These are phyloP conservation scores for Miltochrista miniata DNA, from an alignment of 2,888 invertebrate species.

Conservation along the genomic window DNA sequence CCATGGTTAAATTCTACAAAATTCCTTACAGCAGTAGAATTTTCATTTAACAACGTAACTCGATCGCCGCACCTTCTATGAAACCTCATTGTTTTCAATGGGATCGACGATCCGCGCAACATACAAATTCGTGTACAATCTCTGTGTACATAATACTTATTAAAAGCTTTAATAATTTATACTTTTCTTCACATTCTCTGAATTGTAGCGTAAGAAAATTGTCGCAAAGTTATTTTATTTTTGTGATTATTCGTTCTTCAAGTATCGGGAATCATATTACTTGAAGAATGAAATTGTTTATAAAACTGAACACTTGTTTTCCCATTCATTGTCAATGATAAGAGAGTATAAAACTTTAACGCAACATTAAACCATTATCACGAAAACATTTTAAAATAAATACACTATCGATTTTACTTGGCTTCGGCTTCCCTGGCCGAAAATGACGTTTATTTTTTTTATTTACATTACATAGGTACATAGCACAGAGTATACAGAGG, in stretches of 20 bases:
- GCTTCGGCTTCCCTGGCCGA: background rate
- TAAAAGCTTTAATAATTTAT: slow-evolving; percentile 22
- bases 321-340: slow-evolving; percentile 23
- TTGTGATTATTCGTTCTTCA: slow-evolving; percentile 20
- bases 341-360: slow-evolving; percentile 12
- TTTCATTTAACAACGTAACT: slow-evolving; percentile 92
- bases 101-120: slow-evolving; percentile 16
- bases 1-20: slow-evolving; percentile 94
- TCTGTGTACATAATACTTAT: slow-evolving; percentile 29
- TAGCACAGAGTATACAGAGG: no score
- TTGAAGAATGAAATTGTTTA: slow-evolving; percentile 17
- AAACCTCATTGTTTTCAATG: slow-evolving; percentile 81
- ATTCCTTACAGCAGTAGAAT: slow-evolving; percentile 91
- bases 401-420: slow-evolving; percentile 32
- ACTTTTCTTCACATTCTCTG: slow-evolving; percentile 32
- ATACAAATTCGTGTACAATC: slow-evolving; percentile 16
- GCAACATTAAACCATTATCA: slow-evolving; percentile 24
- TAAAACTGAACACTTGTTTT: slow-evolving; percentile 10
- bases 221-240: slow-evolving; percentile 29
- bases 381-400: background rate
- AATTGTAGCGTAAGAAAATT: slow-evolving; percentile 26
- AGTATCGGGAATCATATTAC: slow-evolving; percentile 6
- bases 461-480: no score
- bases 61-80: slow-evolving; percentile 93
- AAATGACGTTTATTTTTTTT: slow-evolving; percentile 19